Evolutionary conservation across 1,140 invertebrate genomes (phyloP).

Genomic region (Philotrypesis tridentata): DNA sequence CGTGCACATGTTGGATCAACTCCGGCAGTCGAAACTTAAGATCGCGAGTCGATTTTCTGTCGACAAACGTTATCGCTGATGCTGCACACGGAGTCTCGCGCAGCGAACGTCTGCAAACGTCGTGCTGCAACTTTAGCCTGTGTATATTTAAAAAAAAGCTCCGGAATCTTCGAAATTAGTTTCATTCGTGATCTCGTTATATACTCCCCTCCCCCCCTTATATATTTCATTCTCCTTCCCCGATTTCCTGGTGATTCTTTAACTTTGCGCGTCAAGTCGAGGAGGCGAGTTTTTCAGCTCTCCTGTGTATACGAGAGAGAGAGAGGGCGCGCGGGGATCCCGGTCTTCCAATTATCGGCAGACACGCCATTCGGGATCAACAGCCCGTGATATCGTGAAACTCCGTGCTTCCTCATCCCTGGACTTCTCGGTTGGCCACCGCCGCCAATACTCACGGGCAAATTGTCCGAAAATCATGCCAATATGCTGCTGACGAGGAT

Average conservation of each 20-base stretch:
- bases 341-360: conserved; percentile 45
- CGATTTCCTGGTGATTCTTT: neutral
- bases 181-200: too few species aligned
- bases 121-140: too few species aligned
- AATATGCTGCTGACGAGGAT: neutral
- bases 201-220: neutral
- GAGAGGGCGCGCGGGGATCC: too few species aligned
- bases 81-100: neutral
- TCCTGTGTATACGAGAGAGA: neutral
- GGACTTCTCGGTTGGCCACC: neutral
- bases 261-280: neutral
- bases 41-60: conserved; percentile 36
- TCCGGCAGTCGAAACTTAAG: conserved; percentile 22
- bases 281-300: neutral
- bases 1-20: neutral
- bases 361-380: conserved; percentile 44
- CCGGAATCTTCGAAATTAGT: too few species aligned
- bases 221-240: neutral
- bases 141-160: too few species aligned
- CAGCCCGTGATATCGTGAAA: conserved; percentile 46
- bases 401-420: conserved; percentile 2
- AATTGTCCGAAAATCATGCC: conserved; percentile 42
- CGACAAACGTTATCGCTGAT: conserved; percentile 44
- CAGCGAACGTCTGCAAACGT: too few species aligned
- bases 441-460: conserved; percentile 8